Conservation (phyloP, 2,113 vertebrate species). For the Lepus americanus region DNA sequence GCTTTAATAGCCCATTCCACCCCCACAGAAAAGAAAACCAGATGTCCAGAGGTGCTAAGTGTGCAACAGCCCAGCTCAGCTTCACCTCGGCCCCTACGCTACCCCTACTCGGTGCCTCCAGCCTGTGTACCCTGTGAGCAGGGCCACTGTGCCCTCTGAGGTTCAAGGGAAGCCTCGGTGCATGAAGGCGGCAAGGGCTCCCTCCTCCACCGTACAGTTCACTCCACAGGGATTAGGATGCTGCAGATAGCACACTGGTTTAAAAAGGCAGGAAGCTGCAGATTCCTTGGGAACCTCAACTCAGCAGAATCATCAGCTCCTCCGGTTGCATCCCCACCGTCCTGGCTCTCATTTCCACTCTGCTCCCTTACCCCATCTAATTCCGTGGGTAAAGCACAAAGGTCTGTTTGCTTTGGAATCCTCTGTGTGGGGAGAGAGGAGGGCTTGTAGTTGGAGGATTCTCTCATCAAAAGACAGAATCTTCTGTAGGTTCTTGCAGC, state of each 20-base stretch:
- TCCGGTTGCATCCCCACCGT: neutral
- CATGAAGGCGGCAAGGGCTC: neutral
- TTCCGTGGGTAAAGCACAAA: neutral
- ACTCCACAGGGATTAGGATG: slow-evolving; percentile 6
- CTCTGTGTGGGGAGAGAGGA: neutral
- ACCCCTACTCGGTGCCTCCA: neutral
- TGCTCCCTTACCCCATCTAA: neutral
- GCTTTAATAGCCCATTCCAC: neutral
- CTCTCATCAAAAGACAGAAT: neutral
- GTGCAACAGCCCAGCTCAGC: neutral
- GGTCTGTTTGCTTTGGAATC: neutral
- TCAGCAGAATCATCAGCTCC: neutral
- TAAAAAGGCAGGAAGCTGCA: neutral
- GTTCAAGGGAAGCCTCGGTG: neutral
- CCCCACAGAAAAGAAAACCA: slow-evolving; percentile 33
- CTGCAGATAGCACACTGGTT: neutral
- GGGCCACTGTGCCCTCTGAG: neutral
- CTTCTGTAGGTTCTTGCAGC: neutral
- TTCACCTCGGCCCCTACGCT: neutral
- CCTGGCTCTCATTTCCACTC: neutral
- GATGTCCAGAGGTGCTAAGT: neutral
- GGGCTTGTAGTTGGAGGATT: neutral
- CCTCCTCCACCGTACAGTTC: neutral
- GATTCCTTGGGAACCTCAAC: neutral
- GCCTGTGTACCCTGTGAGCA: neutral